Percentiles rank a stretch among this genome's conserved stretches.
phyloP scores from a whole-genome alignment of 2,797 vertebrate species.

The Sternarchorhynchus goeldii region DNA sequence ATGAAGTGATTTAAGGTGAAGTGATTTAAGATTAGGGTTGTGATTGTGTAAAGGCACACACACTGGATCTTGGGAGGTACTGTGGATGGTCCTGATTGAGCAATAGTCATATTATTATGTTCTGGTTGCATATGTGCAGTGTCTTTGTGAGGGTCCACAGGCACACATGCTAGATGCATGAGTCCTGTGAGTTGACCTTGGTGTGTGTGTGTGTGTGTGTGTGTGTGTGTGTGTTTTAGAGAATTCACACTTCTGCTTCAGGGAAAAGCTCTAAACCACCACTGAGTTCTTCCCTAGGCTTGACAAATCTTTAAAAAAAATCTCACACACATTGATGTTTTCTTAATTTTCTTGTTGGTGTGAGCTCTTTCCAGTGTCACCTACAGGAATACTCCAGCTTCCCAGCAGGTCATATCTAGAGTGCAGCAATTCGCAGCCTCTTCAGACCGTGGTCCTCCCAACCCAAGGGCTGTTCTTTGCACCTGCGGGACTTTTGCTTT shows the following conservation, averaged over 20 bases:
- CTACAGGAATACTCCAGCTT: no score
- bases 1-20: not conserved
- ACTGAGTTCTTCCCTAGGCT: not conserved
- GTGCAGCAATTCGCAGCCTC: no score
- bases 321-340: no score
- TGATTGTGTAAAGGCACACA: not conserved
- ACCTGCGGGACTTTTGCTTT: no score
- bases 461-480: no score
- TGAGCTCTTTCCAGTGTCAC: no score
- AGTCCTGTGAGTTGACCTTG: not conserved
- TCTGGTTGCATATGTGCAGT: slow-evolving; percentile 5
- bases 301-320: not conserved
- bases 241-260: slow-evolving; percentile 21
- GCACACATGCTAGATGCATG: not conserved
- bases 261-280: not conserved
- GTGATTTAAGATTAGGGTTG: not conserved
- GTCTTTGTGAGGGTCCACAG: slow-evolving; percentile 16
- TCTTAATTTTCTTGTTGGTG: no score
- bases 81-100: not conserved
- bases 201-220: slow-evolving; percentile 13
- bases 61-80: not conserved
- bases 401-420: no score
- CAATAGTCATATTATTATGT: slow-evolving; percentile 3
- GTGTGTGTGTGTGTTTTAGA: slow-evolving; percentile 9
- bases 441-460: no score